A percentile compares a stretch with the other conserved stretches of the same genome.
Conservation (phyloP, 2,888 invertebrate genomes). For the Pseudococcus jackbeardsleyi region DNA sequence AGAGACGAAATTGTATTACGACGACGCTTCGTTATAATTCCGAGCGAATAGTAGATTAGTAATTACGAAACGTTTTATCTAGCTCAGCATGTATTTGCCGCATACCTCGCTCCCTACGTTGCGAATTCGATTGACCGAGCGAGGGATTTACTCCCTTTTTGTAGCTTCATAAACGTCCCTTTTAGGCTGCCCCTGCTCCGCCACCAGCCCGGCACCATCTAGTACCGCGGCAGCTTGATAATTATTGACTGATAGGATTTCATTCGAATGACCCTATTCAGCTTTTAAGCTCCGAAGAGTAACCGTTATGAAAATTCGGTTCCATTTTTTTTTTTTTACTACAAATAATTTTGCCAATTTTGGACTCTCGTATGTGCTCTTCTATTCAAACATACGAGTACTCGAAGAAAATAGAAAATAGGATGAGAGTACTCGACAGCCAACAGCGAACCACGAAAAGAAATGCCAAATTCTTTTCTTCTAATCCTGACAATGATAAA, state of each 20-base stretch:
- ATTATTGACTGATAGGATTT: conserved; percentile 59
- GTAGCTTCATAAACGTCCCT: conserved; percentile 40
- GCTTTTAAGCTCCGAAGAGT: background rate
- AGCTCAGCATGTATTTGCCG: conserved; percentile 58
- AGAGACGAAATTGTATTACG: conserved; percentile 56
- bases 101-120: background rate
- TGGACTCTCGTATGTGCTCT: conserved; percentile 1
- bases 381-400: background rate
- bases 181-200: background rate
- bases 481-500: conserved; percentile 63
- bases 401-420: background rate
- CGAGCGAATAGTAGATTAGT: conserved; percentile 62
- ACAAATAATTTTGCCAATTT: conserved; percentile 13
- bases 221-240: conserved; percentile 9
- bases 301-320: conserved; percentile 15
- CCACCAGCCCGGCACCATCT: background rate
- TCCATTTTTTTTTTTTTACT: background rate
- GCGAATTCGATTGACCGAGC: conserved; percentile 52
- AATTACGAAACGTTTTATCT: conserved; percentile 63
- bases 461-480: background rate
- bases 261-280: conserved; percentile 42
- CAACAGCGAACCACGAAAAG: background rate
- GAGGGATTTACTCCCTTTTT: conserved; percentile 50
- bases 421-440: background rate
- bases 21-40: conserved; percentile 60